Evolutionary conservation across 2,797 vertebrate species (phyloP).

Genomic region (Labroides dimidiatus): DNA sequence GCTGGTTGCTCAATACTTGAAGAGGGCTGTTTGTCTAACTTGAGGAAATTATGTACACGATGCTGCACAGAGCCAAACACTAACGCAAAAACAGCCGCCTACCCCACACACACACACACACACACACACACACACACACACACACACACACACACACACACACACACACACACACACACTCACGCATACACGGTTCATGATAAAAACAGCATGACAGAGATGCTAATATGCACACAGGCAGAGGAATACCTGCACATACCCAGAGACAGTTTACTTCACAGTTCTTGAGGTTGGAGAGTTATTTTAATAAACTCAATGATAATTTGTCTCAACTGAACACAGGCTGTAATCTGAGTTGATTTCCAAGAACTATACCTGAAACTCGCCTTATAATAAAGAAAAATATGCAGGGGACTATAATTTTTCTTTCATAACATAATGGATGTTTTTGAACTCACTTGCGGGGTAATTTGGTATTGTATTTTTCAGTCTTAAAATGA

Average conservation of each 20-base stretch:
- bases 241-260: neutral
- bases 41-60: constrained; percentile 70
- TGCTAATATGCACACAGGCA: constrained; percentile 19
- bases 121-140: no score
- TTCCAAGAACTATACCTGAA: constrained; percentile 10
- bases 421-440: constrained; percentile 5
- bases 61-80: constrained; percentile 49
- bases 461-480: constrained; percentile 33
- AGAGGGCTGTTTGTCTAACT: constrained; percentile 70
- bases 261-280: constrained; percentile 5
- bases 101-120: no score
- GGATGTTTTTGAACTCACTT: constrained; percentile 14
- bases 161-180: neutral
- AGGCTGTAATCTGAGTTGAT: constrained; percentile 33
- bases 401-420: neutral
- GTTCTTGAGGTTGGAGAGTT: constrained; percentile 27
- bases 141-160: no score
- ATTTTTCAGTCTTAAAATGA: constrained; percentile 44
- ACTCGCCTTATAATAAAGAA: neutral
- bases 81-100: no score
- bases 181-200: constrained; percentile 18
- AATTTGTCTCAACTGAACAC: constrained; percentile 49
- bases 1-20: constrained; percentile 71
- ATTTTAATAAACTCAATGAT: constrained; percentile 59
- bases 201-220: no score